Conservation (phyloP, 2,113 vertebrate genomes). For the Menura novaehollandiae region DNA sequence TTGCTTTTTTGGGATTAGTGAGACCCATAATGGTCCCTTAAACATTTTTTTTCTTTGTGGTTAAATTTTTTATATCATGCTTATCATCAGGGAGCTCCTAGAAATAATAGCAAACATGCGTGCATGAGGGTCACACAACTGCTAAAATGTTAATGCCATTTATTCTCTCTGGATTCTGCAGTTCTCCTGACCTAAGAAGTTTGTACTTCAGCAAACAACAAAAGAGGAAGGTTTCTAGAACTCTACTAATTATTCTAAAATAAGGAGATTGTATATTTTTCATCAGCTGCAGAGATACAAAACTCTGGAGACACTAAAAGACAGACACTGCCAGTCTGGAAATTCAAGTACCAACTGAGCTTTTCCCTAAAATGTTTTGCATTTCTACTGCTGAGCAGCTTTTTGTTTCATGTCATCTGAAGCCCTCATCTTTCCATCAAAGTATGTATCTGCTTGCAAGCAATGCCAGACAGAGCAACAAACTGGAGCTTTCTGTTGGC, state of each 20-base stretch:
- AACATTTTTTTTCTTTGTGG: neutral
- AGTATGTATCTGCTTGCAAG: neutral
- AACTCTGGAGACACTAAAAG: neutral
- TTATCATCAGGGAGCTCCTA: conserved; percentile 42
- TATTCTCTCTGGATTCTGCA: conserved; percentile 16
- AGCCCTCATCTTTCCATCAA: neutral
- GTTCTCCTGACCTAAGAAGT: conserved; percentile 11
- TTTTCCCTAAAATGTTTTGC: neutral
- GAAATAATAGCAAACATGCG: conserved; percentile 39
- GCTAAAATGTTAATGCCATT: conserved; percentile 48
- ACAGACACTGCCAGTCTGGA: neutral
- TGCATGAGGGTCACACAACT: conserved; percentile 21
- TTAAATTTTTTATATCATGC: conserved; percentile 48
- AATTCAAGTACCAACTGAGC: neutral
- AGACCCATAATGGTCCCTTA: neutral
- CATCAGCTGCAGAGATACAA: neutral
- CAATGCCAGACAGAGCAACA: neutral
- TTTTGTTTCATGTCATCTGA: neutral
- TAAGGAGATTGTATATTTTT: neutral
- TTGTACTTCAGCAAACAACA: neutral
- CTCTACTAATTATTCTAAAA: neutral
- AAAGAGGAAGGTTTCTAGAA: neutral
- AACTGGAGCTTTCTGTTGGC: neutral
- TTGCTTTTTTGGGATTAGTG: conserved; percentile 11
- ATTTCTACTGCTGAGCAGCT: neutral